Evolutionary conservation across 2,888 invertebrate genomes (phyloP), one percentile per base, ranked within the genome.

Genomic region (Griposia aprilina): DNA sequence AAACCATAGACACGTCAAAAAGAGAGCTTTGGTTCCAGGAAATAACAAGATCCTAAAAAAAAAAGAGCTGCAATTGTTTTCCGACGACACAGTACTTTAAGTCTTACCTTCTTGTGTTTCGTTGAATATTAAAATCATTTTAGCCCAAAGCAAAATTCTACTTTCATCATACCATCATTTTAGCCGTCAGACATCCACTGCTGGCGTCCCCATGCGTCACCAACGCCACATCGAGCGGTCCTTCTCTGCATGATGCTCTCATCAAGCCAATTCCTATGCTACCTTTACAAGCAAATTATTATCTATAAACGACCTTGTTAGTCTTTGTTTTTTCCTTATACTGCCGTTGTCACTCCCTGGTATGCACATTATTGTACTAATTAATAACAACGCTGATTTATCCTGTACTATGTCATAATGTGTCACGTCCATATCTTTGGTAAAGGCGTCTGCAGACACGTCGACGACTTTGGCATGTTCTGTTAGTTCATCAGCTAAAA

Each of bases 331-430:
- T 83, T 84, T 80, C 83, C 86, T 66, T 74, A 59, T 85, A 23
- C 36, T 74, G 20, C 26, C 36, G 13, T 71, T 76, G 76, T 85
- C 76, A 30, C 23, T 65, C 30, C 26, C 10, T 11, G n/a, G n/a
- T 69, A 69, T 72, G 76, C 77, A 78, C 69, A 69, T 41, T 70
- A 80, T 23, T 60, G 66, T 55, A 36, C 73, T 77, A 80, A 86
- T 86, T 79, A 85, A 86, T 87, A 85, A 82, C 79, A 72, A 65
- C 50, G n/a, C 48, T 76, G 79, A 83, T 85, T 83, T 87, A 81
- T 87, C 81, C 87, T 79, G 83, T 85, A 76, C 45, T 78, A 55
- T 80, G 83, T 83, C 77, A 77, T 69, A 75, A 79, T 83, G 71
- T 79, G 85, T 87, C 86, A 85, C 55, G 70, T 73, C 0, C 75